Percentiles rank a stretch among this genome's conserved stretches.
These are phyloP conservation scores for Drosophila rufa DNA, from an alignment of 1,140 invertebrate species.

Conservation along the genomic window DNA sequence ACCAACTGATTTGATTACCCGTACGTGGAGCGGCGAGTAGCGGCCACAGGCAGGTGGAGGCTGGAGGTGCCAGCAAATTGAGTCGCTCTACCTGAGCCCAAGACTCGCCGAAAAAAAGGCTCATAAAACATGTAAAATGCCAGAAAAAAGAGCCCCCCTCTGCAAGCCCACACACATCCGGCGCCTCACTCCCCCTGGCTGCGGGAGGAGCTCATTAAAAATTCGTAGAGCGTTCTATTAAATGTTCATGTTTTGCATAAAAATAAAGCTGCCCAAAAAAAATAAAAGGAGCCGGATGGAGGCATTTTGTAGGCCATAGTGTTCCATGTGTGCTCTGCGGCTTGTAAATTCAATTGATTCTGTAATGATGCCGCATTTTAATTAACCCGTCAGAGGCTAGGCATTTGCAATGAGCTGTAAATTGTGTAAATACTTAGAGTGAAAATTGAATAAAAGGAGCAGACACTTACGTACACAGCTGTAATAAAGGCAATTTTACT, in stretches of 20 bases:
- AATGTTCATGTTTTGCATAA: constrained; percentile 83
- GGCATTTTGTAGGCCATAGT: background rate
- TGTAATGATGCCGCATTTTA: constrained; percentile 33
- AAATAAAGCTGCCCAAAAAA: constrained; percentile 57
- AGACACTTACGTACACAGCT: no score
- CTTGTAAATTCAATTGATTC: constrained; percentile 44
- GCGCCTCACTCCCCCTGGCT: background rate
- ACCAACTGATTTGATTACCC: constrained; percentile 79
- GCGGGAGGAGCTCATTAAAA: constrained; percentile 69
- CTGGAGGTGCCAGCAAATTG: constrained; percentile 19
- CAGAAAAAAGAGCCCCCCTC: constrained; percentile 40
- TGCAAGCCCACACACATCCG: constrained; percentile 31
- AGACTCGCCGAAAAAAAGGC: constrained; percentile 19
- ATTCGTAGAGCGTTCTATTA: constrained; percentile 76
- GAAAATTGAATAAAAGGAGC: background rate
- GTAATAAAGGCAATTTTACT: no score
- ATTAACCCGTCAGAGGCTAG: constrained; percentile 9
- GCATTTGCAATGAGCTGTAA: constrained; percentile 3
- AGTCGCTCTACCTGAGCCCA: constrained; percentile 56
- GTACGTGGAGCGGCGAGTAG: constrained; percentile 57
- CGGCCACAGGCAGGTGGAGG: constrained; percentile 3
- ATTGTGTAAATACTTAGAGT: constrained; percentile 16
- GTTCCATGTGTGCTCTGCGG: constrained; percentile 18
- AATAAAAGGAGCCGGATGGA: constrained; percentile 35
- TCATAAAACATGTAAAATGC: constrained; percentile 82